phyloP scores from a whole-genome alignment of 2,797 vertebrate species.

The Ctenopoma kingsleyae region DNA sequence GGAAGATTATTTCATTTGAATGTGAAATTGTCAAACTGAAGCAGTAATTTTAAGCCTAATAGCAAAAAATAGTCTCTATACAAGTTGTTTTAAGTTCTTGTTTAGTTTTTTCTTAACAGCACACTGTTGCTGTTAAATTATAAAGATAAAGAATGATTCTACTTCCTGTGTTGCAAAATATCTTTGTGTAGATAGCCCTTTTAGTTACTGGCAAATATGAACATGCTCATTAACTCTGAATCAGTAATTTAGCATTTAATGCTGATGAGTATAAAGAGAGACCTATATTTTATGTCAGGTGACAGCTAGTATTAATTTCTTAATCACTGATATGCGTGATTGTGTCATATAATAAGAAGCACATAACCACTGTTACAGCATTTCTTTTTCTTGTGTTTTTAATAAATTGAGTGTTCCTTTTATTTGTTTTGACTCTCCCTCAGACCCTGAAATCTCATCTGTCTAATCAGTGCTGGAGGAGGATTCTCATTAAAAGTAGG shows the following conservation, averaged over 20 bases:
- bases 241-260: background rate
- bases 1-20: constrained; percentile 3
- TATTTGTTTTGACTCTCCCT: constrained; percentile 28
- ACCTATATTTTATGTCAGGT: background rate
- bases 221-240: background rate
- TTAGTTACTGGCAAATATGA: background rate
- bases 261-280: background rate
- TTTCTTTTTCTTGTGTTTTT: background rate
- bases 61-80: background rate
- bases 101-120: background rate
- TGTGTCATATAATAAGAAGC: constrained; percentile 5
- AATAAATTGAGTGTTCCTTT: constrained; percentile 13
- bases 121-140: background rate
- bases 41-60: background rate
- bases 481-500: constrained; percentile 14
- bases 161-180: background rate
- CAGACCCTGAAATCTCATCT: background rate
- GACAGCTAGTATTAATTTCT: no score
- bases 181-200: background rate
- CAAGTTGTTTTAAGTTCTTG: background rate
- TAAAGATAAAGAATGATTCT: background rate
- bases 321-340: background rate
- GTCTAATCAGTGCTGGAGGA: constrained; percentile 12
- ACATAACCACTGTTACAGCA: background rate
- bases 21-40: constrained; percentile 1